Conservation (phyloP, 1,140 invertebrate species). For the Rhynchophorus ferrugineus region DNA sequence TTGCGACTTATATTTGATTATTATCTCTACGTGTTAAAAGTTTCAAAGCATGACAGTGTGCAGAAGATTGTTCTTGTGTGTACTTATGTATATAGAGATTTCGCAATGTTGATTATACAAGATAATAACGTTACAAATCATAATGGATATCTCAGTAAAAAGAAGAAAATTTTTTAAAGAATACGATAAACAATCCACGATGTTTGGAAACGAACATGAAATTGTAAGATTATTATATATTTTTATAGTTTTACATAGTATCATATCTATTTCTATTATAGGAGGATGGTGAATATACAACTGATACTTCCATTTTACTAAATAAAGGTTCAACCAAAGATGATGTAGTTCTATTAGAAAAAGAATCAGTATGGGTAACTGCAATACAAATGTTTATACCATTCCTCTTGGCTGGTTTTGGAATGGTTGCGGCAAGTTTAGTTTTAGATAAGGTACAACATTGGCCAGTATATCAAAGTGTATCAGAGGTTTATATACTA, state of each 20-base stretch:
- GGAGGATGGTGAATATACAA: neutral
- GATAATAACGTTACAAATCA: neutral
- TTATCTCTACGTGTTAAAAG: neutral
- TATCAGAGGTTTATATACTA: conserved; percentile 86
- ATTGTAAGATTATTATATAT: neutral
- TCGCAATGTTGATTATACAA: neutral
- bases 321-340: conserved; percentile 1
- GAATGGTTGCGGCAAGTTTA: conserved; percentile 85
- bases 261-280: neutral
- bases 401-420: conserved; percentile 83
- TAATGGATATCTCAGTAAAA: conserved; percentile 2
- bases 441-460: conserved; percentile 79
- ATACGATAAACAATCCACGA: neutral
- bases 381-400: conserved; percentile 81
- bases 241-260: neutral
- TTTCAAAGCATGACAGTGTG: neutral
- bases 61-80: neutral
- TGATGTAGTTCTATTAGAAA: neutral
- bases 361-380: conserved; percentile 53
- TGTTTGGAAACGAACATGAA: neutral
- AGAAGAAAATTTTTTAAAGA: conserved; percentile 8
- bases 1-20: too few relatives aligned
- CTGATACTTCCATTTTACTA: neutral
- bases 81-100: neutral
- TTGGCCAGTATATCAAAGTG: conserved; percentile 76